Evolutionary conservation across 2,797 vertebrate genomes (phyloP), one percentile per base, ranked within the genome.

Genomic region (Peromyscus aztecus): DNA sequence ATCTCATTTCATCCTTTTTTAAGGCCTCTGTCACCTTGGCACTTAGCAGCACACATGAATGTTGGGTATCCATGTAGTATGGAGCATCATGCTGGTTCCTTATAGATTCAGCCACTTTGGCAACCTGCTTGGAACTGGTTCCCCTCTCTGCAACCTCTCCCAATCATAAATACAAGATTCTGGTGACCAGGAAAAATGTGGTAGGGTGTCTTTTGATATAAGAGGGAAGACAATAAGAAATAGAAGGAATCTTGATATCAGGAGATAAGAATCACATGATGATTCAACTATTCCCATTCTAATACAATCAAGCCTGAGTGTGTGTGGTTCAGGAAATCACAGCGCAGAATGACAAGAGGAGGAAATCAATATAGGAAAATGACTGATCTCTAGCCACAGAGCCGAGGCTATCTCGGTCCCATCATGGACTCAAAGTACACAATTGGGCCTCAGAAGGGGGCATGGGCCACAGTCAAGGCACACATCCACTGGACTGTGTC

Each of bases 11-110:
- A 71, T 93, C 90, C 95, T 95, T 16, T 67, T 67, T 84, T 77
- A 94, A 94, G 96, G 90, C 95, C 93, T 95, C 89, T 37, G 80
- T 89, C 2, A 46, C 96, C 97, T 96, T 96, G 65, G 57, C 61
- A 29, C 80, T 95, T 17, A 97, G 61, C 76, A 92, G 75, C 34
- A 96, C 93, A 84, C 94, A 94, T 94, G 94, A 94, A 89, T 69
- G 69, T 14, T 85, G 87, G 65, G 80, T 95, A 91, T 43, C 91
- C 86, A 93, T 43, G 83, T 4, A 0, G 71, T 77, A 19, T 87
- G 75, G 57, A 84, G 63, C 29, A 75, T 88, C 86, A 87, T 52
- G 90, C 37, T 77, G 57, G 34, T 24, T 95, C 92, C 95, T 92
- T 95, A 91, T 31, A 73, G 76, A 94, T 49, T 55, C 31, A 34